A percentile compares a stretch with the other conserved stretches of the same genome.
Evolutionary conservation across 1,140 invertebrate genomes (phyloP).

Genomic region (Gryon sp.): DNA sequence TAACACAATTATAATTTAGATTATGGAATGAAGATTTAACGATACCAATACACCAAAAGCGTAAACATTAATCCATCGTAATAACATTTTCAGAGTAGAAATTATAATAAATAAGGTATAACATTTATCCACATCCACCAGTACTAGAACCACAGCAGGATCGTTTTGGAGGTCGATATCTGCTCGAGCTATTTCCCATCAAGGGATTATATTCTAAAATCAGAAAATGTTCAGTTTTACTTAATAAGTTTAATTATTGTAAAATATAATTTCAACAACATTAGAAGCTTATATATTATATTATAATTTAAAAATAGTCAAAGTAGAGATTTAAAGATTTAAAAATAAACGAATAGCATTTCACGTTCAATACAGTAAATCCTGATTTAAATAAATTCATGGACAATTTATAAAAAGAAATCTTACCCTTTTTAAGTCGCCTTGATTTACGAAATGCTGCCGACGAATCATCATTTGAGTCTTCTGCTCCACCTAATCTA

Average conservation of each 20-base stretch:
- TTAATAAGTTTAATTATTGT: neutral
- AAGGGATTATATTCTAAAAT: slow-evolving; percentile 78
- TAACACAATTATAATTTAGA: slow-evolving; percentile 1
- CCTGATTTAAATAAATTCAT: no score
- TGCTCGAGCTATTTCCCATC: slow-evolving; percentile 73
- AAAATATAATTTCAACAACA: no score
- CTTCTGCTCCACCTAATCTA: slow-evolving; percentile 48
- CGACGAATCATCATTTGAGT: slow-evolving; percentile 35
- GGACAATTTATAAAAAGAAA: neutral
- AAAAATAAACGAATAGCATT: slow-evolving; percentile 1
- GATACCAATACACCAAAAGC: neutral
- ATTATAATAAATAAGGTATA: no score
- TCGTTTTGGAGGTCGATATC: slow-evolving; percentile 77
- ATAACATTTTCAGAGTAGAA: neutral
- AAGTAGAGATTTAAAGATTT: no score
- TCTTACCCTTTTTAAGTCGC: slow-evolving; percentile 57
- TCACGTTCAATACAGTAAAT: no score
- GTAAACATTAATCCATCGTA: neutral
- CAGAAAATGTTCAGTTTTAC: slow-evolving; percentile 3
- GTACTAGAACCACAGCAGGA: slow-evolving; percentile 73
- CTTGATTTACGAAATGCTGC: slow-evolving; percentile 63
- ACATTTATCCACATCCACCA: slow-evolving; percentile 75
- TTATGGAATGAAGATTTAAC: slow-evolving; percentile 1
- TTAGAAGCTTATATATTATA: no score
- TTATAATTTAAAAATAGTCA: no score